phyloP scores from a whole-genome alignment of 2,797 vertebrate species.

The Rhadinocentrus ornatus region DNA sequence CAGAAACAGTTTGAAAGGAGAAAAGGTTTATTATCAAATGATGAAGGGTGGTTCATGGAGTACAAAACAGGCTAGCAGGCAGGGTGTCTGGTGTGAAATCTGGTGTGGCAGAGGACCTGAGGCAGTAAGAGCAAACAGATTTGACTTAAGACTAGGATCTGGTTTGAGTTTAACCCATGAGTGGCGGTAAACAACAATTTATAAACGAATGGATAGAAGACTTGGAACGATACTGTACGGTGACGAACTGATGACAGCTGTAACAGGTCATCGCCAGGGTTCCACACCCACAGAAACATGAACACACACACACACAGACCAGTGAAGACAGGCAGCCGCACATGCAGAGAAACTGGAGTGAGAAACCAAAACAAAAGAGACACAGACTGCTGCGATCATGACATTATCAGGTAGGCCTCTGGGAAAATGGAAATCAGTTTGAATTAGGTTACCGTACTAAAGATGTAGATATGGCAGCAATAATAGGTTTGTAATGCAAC shows the following conservation, averaged over 20 bases:
- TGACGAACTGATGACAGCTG: neutral
- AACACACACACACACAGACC: neutral
- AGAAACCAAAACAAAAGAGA: neutral
- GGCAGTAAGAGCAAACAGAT: neutral
- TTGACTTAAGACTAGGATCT: no score
- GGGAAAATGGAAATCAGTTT: slow-evolving; percentile 53
- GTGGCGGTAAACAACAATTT: neutral
- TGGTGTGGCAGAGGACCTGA: neutral
- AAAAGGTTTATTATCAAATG: neutral
- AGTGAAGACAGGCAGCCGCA: neutral
- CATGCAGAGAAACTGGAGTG: neutral
- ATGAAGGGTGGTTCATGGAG: neutral
- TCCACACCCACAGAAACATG: neutral
- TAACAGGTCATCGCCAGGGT: neutral
- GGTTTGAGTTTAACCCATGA: neutral
- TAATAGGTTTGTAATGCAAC: slow-evolving; percentile 45
- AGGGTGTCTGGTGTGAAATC: neutral
- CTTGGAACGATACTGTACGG: neutral
- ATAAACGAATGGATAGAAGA: neutral
- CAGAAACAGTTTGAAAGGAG: neutral
- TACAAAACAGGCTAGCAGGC: neutral
- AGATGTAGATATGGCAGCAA: slow-evolving; percentile 29
- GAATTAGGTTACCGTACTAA: slow-evolving; percentile 45
- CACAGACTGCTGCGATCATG: neutral
- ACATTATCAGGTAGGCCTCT: slow-evolving; percentile 45